phyloP scores from a whole-genome alignment of 2,888 invertebrate genomes.

The Spatulosminthurus flaviceps region DNA sequence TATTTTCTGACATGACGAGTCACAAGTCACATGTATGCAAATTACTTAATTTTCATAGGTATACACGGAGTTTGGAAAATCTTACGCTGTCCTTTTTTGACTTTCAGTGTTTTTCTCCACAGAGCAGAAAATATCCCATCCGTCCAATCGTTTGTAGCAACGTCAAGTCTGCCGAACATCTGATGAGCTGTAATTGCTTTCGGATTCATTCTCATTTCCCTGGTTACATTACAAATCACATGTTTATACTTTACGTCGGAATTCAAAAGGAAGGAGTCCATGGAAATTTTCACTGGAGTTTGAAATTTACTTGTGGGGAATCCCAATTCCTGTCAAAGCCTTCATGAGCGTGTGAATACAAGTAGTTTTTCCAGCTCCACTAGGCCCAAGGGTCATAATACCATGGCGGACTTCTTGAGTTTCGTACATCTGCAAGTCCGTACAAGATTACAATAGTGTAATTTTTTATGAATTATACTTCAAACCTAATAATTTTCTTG shows the following conservation, averaged over 20 bases:
- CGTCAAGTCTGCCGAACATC: conserved; percentile 96
- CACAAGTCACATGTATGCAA: no score
- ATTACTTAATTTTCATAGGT: no score
- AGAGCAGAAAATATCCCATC: conserved; percentile 97
- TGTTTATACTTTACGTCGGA: no score
- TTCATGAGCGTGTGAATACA: conserved; percentile 92
- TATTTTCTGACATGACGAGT: no score
- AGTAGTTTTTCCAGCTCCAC: conserved; percentile 93
- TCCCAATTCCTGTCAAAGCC: conserved; percentile 84
- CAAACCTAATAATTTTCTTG: no score
- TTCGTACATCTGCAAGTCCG: conserved; percentile 78
- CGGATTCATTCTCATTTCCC: conserved; percentile 98
- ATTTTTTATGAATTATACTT: no score
- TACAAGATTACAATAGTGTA: not conserved
- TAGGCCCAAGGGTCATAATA: conserved; percentile 94
- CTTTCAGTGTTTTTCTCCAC: conserved; percentile 92
- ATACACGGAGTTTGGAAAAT: no score
- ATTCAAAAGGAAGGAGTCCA: no score
- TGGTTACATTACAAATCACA: no score
- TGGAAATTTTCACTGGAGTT: no score
- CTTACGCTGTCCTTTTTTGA: conserved; percentile 73
- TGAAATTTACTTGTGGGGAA: conserved; percentile 79
- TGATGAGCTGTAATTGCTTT: conserved; percentile 97
- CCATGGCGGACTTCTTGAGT: conserved; percentile 95
- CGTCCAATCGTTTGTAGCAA: conserved; percentile 98